These are phyloP conservation scores for Neopelma chrysocephalum DNA, from an alignment of 2,797 vertebrate species.

Conservation along the genomic window DNA sequence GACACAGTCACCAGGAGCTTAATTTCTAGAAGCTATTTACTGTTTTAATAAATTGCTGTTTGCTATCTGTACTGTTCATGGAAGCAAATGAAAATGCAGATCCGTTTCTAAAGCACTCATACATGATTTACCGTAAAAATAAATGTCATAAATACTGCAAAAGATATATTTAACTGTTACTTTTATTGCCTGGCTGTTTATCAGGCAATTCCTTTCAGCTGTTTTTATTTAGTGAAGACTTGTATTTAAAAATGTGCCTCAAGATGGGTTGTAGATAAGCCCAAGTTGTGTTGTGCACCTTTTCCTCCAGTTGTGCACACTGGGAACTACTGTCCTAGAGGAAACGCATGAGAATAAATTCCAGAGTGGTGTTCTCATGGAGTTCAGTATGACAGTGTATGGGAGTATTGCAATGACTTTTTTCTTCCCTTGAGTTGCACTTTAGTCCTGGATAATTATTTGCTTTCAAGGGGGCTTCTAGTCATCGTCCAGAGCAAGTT, in stretches of 20 bases:
- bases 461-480: not conserved
- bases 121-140: not conserved
- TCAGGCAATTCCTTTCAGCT: not conserved
- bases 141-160: not conserved
- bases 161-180: not conserved
- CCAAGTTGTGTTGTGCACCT: not conserved
- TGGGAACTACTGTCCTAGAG: not conserved
- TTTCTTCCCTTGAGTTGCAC: not conserved
- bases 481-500: not conserved
- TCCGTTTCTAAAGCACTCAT: not conserved
- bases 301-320: not conserved
- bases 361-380: not conserved
- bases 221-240: not conserved
- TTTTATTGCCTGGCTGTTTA: not conserved
- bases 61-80: not conserved
- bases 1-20: not conserved
- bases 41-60: not conserved
- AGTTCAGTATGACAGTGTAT: not conserved
- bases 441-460: not conserved
- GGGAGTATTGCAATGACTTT: not conserved
- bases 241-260: not conserved
- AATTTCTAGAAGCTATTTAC: not conserved
- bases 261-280: not conserved
- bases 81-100: not conserved
- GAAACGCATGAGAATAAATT: not conserved